Base-by-base conservation (phyloP, 2,888 invertebrate genomes). In the Callimorpha dominula region DNA sequence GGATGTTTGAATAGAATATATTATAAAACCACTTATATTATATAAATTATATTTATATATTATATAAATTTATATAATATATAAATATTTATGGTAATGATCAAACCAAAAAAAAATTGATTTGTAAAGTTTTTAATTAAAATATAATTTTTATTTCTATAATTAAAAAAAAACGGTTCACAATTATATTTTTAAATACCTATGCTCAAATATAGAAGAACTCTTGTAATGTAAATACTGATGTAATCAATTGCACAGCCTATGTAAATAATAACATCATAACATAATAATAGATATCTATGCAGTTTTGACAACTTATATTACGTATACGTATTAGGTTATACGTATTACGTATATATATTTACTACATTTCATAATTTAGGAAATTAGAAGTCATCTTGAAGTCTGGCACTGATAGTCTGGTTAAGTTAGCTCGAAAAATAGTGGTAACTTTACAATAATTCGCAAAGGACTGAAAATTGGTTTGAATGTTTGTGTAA, bases 181-280 rank as follows among this genome's bases (percentile, higher is more conserved):
- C 31, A 46, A 46, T 46, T 57, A 31, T 57, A 11, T 17, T 54
- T 57, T 57, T 57, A 1, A 60, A 60, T 60, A n/a, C n/a, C n/a
- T n/a, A 60, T 60, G 60, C 60, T 60, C 60, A 60, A 60, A 20
- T 60, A 7, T 31, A 60, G 20, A 60, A 60, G 20, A 60, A 60
- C 6, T 60, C 31, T 31, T 60, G 60, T 60, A 6, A 14, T 60
- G 60, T 60, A 60, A 60, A 60, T 60, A 60, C 31, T 60, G 12
- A 31, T 60, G 31, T 60, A 31, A 60, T 14, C 31, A 12, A 31
- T 60, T 31, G 60, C 31, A 31, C 60, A 60, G 31, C 7, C 31
- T 12, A 31, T 31, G 60, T 60, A 60, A 31, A 60, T 60, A 57
- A 57, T 57, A 8, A 60, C 60, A 12, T 60, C 31, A 31, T 60